These are phyloP conservation scores for Kradibia gibbosae DNA, from an alignment of 1,140 invertebrate species.

Conservation along the genomic window DNA sequence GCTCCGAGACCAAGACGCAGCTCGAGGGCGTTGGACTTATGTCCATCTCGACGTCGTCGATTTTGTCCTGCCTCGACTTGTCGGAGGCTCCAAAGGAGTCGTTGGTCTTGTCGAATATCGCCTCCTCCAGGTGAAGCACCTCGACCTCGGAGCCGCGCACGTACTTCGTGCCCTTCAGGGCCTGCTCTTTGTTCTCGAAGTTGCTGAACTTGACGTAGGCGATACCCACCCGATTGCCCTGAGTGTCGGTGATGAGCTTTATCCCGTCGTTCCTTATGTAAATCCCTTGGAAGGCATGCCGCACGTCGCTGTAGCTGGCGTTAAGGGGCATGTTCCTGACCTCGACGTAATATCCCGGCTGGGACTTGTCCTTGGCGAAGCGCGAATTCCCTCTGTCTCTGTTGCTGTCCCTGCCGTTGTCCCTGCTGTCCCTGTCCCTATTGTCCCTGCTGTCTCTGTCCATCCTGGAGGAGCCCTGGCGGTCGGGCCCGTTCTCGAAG, in stretches of 20 bases:
- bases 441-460: conserved; percentile 15
- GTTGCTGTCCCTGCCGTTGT: conserved; percentile 39
- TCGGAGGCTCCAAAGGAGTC: conserved; percentile 75
- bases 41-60: conserved; percentile 57
- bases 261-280: conserved; percentile 87
- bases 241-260: conserved; percentile 86
- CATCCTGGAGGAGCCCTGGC: conserved; percentile 52
- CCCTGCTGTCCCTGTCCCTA: conserved; percentile 34
- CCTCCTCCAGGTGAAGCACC: conserved; percentile 77
- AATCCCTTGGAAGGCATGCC: conserved; percentile 84
- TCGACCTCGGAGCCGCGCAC: conserved; percentile 76
- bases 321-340: conserved; percentile 79
- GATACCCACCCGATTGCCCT: conserved; percentile 84
- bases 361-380: conserved; percentile 54
- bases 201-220: conserved; percentile 85
- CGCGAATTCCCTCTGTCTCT: conserved; percentile 46
- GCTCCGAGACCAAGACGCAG: conserved; percentile 78
- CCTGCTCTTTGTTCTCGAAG: conserved; percentile 79
- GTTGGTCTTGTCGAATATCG: conserved; percentile 77
- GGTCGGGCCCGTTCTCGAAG: conserved; percentile 54
- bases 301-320: conserved; percentile 83
- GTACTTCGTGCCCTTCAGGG: conserved; percentile 73
- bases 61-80: conserved; percentile 63
- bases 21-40: conserved; percentile 69
- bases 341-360: conserved; percentile 77